These are phyloP conservation scores for Smutsia temminckii DNA, from an alignment of 2,797 vertebrate genomes.

Conservation along the genomic window DNA sequence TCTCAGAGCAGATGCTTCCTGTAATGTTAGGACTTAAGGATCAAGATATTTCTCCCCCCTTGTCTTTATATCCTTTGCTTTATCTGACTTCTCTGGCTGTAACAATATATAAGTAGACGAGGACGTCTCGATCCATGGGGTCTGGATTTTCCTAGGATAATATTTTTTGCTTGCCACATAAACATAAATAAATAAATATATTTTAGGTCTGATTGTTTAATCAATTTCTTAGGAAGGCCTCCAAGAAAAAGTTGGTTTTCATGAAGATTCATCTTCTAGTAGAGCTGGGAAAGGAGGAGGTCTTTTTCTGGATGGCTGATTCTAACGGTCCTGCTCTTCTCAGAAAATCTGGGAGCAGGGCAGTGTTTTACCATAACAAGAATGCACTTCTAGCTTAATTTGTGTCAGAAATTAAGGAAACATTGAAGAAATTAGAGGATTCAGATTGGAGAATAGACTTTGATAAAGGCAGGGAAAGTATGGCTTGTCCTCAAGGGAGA, in stretches of 20 bases:
- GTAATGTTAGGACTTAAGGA: constrained; percentile 38
- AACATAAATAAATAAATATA: neutral
- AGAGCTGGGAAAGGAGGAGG: neutral
- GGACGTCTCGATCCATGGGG: neutral
- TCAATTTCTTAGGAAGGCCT: neutral
- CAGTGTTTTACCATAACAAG: neutral
- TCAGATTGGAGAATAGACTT: neutral
- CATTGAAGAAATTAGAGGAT: neutral
- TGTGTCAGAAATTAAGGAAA: neutral
- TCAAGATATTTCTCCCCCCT: constrained; percentile 47
- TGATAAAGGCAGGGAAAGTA: neutral
- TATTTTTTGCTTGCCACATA: neutral
- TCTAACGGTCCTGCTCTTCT: neutral
- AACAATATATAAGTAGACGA: neutral
- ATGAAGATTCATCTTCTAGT: neutral
- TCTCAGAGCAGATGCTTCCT: constrained; percentile 75
- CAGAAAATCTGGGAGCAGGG: neutral
- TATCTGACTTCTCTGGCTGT: constrained; percentile 40
- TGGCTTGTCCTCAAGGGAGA: neutral
- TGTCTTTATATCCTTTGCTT: constrained; percentile 59
- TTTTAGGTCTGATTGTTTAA: constrained; percentile 35
- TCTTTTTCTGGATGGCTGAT: neutral
- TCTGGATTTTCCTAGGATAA: neutral
- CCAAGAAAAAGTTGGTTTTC: neutral
- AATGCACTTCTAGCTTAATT: constrained; percentile 15